Evolutionary conservation across 2,113 vertebrate genomes (phyloP).

Genomic region (Oenanthe melanoleuca): DNA sequence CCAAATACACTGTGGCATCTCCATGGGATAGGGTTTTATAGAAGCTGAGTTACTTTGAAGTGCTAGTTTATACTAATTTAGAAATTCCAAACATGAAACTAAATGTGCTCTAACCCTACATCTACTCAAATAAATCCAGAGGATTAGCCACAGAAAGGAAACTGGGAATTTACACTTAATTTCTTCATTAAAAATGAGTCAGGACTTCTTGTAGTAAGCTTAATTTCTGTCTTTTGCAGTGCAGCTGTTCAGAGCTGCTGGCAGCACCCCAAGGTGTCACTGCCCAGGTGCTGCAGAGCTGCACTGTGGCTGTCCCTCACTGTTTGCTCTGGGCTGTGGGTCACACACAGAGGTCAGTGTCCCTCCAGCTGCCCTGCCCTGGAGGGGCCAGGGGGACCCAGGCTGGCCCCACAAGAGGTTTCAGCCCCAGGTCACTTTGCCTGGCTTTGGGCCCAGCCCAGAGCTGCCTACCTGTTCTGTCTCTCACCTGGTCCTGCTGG

Average conservation of each 20-base stretch:
- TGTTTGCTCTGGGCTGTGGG: not conserved
- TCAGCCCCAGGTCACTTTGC: not conserved
- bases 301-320: fast-evolving
- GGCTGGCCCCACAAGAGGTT: fast-evolving
- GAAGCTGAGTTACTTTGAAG: slow-evolving; percentile 58
- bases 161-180: slow-evolving; percentile 51
- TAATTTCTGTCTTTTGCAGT: not conserved
- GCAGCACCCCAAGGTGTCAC: not conserved
- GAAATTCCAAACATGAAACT: slow-evolving; percentile 60
- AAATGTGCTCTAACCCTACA: slow-evolving; percentile 39
- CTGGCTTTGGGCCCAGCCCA: not conserved
- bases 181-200: slow-evolving; percentile 31
- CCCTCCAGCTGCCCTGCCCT: fast-evolving
- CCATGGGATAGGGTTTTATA: slow-evolving; percentile 54
- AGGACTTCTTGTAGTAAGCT: not conserved
- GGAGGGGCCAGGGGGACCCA: fast-evolving
- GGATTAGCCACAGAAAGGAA: slow-evolving; percentile 59
- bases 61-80: slow-evolving; percentile 62
- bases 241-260: not conserved
- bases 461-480: not conserved
- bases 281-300: not conserved
- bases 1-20: slow-evolving; percentile 48
- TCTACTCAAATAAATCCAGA: slow-evolving; percentile 31
- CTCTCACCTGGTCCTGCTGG: not conserved
- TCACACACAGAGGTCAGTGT: fast-evolving